Evolutionary conservation across 2,888 invertebrate genomes (phyloP).

Genomic region (Branchipolynoe longqiensis): DNA sequence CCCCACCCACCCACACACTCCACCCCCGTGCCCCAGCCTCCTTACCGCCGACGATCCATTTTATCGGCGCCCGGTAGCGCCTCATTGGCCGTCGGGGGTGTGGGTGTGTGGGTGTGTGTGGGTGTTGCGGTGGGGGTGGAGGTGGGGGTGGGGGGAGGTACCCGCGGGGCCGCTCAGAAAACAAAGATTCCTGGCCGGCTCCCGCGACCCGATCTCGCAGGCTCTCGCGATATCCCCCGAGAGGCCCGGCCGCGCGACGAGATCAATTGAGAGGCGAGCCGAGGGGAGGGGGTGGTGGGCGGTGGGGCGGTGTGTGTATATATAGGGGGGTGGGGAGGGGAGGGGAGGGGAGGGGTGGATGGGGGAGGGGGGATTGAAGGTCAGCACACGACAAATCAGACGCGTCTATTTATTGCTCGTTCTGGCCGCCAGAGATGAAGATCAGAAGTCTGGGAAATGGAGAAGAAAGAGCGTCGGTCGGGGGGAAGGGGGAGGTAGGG

Average conservation of each 20-base stretch:
- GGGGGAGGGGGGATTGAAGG: background rate
- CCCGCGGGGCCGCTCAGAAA: conserved; percentile 35
- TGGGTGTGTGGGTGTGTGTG: no score
- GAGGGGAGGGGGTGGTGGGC: background rate
- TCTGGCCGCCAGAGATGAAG: conserved; percentile 24
- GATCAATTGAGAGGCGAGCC: conserved; percentile 32
- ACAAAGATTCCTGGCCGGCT: conserved; percentile 38
- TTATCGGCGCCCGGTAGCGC: conserved; percentile 32
- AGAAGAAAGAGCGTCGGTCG: conserved; percentile 12
- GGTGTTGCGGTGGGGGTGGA: no score
- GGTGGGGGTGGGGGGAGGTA: no score
- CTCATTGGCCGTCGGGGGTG: conserved; percentile 25
- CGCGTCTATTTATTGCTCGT: conserved; percentile 39
- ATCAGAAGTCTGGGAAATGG: conserved; percentile 34
- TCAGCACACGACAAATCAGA: conserved; percentile 22
- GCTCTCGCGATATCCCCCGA: conserved; percentile 14
- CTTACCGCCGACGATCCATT: conserved; percentile 29
- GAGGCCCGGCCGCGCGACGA: conserved; percentile 23
- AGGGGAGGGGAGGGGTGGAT: background rate
- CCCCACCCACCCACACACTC: no score
- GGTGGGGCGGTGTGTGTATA: no score
- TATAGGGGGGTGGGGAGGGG: background rate
- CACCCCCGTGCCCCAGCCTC: background rate
- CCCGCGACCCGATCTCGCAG: conserved; percentile 15
- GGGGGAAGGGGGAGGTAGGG: background rate